Percentiles rank a stretch among this genome's conserved stretches.
phyloP scores from a whole-genome alignment of 2,113 vertebrate genomes.

The Catharus minimus region DNA sequence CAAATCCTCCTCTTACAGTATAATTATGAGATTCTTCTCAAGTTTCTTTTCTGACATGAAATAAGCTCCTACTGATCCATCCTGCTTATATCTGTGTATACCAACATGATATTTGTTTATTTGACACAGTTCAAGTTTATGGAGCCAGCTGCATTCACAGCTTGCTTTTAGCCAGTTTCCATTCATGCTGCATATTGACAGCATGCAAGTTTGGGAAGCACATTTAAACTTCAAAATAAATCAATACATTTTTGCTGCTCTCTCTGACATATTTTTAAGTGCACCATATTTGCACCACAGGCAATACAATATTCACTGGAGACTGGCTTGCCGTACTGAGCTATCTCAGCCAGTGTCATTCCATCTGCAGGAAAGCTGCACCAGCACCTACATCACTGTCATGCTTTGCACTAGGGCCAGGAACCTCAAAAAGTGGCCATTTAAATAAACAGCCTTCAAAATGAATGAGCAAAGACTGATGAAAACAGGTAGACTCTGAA shows the following conservation, averaged over 20 bases:
- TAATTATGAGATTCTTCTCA: background rate
- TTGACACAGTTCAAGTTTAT: background rate
- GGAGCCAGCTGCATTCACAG: background rate
- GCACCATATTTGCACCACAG: background rate
- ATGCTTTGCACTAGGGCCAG: background rate
- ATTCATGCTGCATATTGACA: background rate
- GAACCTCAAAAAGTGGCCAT: background rate
- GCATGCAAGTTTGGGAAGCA: background rate
- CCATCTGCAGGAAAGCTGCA: background rate
- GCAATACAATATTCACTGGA: accelerated
- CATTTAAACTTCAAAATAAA: background rate
- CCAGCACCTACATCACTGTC: background rate
- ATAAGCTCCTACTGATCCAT: background rate
- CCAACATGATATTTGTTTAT: background rate
- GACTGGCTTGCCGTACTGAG: background rate
- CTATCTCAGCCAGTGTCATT: background rate
- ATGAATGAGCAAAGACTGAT: background rate
- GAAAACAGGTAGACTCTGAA: background rate
- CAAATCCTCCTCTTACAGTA: background rate
- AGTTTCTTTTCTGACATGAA: background rate
- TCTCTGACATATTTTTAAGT: background rate
- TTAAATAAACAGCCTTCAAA: background rate
- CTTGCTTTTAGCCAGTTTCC: background rate
- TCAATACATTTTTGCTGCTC: background rate
- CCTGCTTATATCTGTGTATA: background rate